Evolutionary conservation across 1,140 invertebrate genomes (phyloP).

Genomic region (Heliconius congener): DNA sequence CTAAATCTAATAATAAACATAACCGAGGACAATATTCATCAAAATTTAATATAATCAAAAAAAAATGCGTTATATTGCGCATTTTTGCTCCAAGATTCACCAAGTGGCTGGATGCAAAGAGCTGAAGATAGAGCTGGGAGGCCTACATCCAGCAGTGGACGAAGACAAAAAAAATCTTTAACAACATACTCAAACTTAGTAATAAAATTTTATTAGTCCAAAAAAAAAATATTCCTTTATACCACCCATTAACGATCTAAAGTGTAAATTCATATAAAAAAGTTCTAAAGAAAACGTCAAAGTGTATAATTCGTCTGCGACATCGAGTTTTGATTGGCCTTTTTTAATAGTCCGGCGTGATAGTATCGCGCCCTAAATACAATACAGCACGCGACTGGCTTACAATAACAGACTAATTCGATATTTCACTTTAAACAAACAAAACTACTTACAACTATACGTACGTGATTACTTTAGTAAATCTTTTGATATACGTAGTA

Average conservation of each 20-base stretch:
- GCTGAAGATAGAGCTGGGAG: no score
- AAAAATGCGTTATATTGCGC: no score
- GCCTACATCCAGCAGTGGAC: no score
- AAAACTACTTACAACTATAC: conserved; percentile 1
- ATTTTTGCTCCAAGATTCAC: no score
- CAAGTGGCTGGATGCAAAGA: no score
- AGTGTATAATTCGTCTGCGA: conserved; percentile 11
- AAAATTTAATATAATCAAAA: no score
- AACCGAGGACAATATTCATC: no score
- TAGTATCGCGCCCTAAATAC: conserved; percentile 28
- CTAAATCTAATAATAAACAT: no score
- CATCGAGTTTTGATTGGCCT: conserved; percentile 16
- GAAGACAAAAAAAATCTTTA: no score
- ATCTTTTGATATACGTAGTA: background rate
- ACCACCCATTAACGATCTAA: background rate
- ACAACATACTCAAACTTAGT: no score
- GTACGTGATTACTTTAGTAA: background rate
- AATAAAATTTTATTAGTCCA: background rate
- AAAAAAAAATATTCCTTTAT: background rate
- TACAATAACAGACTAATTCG: conserved; percentile 13
- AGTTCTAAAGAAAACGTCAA: conserved; percentile 3
- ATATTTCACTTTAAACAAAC: background rate
- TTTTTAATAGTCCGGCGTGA: conserved; percentile 19
- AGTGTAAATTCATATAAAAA: background rate
- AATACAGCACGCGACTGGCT: conserved; percentile 30